Evolutionary conservation across 1,140 invertebrate species (phyloP), one percentile per base, ranked within the genome.

Genomic region (Drosophila jambulina): DNA sequence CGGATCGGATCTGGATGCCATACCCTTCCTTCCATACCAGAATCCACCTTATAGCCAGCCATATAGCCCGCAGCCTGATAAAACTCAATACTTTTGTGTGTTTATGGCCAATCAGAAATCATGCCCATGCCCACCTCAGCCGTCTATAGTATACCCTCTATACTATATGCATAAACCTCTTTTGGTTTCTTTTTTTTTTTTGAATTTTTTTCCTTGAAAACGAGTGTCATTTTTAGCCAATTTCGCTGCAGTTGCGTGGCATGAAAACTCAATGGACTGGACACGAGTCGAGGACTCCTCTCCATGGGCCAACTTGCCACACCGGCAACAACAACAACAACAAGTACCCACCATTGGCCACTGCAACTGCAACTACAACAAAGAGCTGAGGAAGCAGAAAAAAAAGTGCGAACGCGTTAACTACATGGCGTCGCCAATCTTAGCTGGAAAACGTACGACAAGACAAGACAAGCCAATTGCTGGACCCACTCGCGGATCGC

Each of bases 1-100:
- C 25, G 27, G 40, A 23, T 49, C 51, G 27, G 40, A 23, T 49
- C 51, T 51, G 23, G 48, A 56, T 79, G 4, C 46, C 48, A 49
- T 29, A 49, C 48, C 49, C n/a, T 13, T 40, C n/a, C 10, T 13
- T 36, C 29, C 71, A 54, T 25, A 1, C 53, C 12, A 53, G 32
- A 48, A n/a, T 43, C 38, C 17, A 56, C 58, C 48, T n/a, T 36
- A 19, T 23, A 53, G 29, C 54, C 58, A 34, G 53, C 21, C 80
- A 75, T 83, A 88, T 87, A 78, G 83, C 83, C 83, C 80, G 77
- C 80, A 88, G 83, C 83, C 80, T 80, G 80, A 83, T 83, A 87
- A 83, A 87, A 87, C 83, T 88, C 83, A 87, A 87, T 88, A 87
- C 83, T 87, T 87, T 87, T 87, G 83, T 87, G 84, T 87, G 83